Percentiles rank a stretch among this genome's conserved stretches.
Conservation (phyloP, 1,140 invertebrate genomes). For the Nautilus pompilius region DNA sequence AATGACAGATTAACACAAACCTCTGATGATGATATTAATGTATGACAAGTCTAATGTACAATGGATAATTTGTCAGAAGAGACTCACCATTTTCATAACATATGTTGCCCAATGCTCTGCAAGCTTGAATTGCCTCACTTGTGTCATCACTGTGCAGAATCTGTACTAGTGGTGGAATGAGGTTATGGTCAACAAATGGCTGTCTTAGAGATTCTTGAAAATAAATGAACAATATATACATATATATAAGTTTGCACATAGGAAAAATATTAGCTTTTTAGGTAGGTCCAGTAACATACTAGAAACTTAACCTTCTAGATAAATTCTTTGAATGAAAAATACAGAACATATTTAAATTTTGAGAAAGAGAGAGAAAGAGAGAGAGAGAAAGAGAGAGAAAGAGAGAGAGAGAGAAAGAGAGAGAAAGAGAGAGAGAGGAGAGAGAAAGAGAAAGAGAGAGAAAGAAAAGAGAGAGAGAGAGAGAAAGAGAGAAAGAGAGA, state of each 20-base stretch:
- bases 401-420: background rate
- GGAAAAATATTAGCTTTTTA: no score
- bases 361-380: no score
- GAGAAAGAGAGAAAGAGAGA: background rate
- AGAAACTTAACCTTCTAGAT: no score
- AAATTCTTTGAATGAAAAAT: no score
- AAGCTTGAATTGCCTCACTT: conserved; percentile 62
- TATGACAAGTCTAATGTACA: no score
- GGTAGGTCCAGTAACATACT: no score
- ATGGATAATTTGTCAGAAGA: no score
- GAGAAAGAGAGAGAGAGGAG: background rate
- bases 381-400: background rate
- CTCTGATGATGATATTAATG: no score
- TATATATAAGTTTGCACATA: no score
- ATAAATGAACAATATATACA: conserved; percentile 6
- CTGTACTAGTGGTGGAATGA: conserved; percentile 39
- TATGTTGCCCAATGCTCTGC: conserved; percentile 80
- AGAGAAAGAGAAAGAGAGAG: background rate
- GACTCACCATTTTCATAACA: conserved; percentile 78
- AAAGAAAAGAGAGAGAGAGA: background rate
- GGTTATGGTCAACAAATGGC: conserved; percentile 36
- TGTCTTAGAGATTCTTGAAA: conserved; percentile 41
- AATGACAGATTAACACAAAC: no score
- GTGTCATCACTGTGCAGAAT: conserved; percentile 41
- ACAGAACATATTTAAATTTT: no score